phyloP scores from a whole-genome alignment of 2,797 vertebrate species.

The Poliocrania exsul region DNA sequence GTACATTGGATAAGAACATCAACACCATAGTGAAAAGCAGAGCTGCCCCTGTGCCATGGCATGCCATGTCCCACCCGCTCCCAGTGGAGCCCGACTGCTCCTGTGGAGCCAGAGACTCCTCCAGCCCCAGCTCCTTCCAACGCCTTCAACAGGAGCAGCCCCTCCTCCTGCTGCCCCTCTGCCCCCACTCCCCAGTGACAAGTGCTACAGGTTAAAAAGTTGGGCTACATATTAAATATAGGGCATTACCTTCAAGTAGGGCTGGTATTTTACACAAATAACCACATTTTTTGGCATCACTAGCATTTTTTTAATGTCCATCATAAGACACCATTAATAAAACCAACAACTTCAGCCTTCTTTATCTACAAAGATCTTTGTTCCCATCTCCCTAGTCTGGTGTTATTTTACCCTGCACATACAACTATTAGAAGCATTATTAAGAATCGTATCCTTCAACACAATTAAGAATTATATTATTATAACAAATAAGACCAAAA shows the following conservation, averaged over 20 bases:
- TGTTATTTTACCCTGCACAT: slow-evolving; percentile 42
- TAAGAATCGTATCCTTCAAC: slow-evolving; percentile 62
- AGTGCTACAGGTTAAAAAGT: slow-evolving; percentile 68
- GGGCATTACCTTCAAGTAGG: slow-evolving; percentile 54
- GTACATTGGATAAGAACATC: slow-evolving; percentile 3
- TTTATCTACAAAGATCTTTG: slow-evolving; percentile 13
- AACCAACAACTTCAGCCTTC: not conserved
- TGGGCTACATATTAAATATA: slow-evolving; percentile 68
- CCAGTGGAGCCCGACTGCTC: not conserved
- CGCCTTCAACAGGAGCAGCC: not conserved
- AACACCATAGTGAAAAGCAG: not conserved
- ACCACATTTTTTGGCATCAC: slow-evolving; percentile 66
- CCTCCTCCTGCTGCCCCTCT: not conserved
- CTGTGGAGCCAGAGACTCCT: not conserved
- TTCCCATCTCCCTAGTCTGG: not conserved
- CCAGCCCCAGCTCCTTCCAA: not conserved
- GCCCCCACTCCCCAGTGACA: slow-evolving; percentile 4
- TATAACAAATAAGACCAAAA: slow-evolving; percentile 76
- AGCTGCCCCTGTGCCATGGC: not conserved
- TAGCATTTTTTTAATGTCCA: slow-evolving; percentile 48
- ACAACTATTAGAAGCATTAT: slow-evolving; percentile 65
- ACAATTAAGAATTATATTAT: slow-evolving; percentile 75
- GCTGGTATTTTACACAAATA: slow-evolving; percentile 35
- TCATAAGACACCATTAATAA: slow-evolving; percentile 30
- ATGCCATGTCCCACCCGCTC: not conserved